Evolutionary conservation across 92 coral and sea anemone genomes (phyloP).

Genomic region (Bergia sp.): DNA sequence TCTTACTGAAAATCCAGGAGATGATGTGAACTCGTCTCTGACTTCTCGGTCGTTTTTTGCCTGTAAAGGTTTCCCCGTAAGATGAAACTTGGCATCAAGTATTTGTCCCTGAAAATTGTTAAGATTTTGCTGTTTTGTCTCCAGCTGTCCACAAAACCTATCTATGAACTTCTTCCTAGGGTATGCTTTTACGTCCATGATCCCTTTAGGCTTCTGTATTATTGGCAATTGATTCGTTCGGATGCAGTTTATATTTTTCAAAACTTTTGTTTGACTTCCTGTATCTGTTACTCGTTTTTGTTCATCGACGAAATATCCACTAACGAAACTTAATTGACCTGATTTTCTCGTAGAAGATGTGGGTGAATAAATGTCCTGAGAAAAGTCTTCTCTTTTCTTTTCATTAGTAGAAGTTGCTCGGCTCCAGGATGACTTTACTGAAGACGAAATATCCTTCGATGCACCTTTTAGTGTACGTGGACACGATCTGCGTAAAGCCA

Average conservation of each 20-base stretch:
- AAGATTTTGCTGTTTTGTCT: neutral
- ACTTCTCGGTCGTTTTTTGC: neutral
- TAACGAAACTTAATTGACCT: slow-evolving; percentile 3
- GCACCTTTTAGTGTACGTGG: neutral
- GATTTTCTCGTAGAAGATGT: neutral
- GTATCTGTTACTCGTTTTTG: neutral
- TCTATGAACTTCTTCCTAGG: slow-evolving; percentile 10
- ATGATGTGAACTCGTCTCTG: neutral
- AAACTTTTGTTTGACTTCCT: neutral
- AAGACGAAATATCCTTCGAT: slow-evolving; percentile 12
- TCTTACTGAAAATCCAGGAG: slow-evolving; percentile 1
- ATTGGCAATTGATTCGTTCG: neutral
- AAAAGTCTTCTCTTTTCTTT: neutral
- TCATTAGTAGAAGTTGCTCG: neutral
- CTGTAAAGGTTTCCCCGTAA: neutral
- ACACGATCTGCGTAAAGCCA: slow-evolving; percentile 25
- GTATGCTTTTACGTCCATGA: neutral
- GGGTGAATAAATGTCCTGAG: neutral
- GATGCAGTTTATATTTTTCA: neutral
- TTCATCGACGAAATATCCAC: slow-evolving; percentile 3
- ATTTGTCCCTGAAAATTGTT: neutral
- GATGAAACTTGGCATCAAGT: slow-evolving; percentile 1
- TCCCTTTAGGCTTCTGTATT: neutral
- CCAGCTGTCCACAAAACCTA: slow-evolving; percentile 17
- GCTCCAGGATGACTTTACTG: slow-evolving; percentile 19